Conservation (phyloP, 1,140 invertebrate genomes). For the Scaptodrosophila lebanonensis region DNA sequence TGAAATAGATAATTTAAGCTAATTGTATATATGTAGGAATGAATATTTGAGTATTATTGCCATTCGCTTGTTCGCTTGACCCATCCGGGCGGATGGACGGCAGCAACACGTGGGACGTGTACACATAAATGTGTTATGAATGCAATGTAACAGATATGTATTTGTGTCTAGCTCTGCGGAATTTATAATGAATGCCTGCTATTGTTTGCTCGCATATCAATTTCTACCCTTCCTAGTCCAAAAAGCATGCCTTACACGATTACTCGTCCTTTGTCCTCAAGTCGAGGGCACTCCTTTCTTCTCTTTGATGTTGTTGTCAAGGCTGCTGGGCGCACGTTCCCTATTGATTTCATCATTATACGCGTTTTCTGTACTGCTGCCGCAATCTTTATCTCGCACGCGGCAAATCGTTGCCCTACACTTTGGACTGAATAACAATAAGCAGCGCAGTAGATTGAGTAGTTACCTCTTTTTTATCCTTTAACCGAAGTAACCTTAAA, state of each 20-base stretch:
- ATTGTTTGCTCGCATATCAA: neutral
- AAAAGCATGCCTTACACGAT: conserved; percentile 1
- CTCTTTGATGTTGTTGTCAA: no score
- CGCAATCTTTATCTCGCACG: no score
- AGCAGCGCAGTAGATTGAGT: no score
- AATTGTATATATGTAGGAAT: no score
- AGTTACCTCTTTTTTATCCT: no score
- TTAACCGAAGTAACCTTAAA: no score
- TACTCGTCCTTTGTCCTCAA: no score
- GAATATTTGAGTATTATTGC: no score
- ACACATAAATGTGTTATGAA: conserved; percentile 27
- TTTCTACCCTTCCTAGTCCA: neutral
- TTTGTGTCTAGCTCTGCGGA: conserved; percentile 20
- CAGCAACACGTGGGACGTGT: conserved; percentile 34
- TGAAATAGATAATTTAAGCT: conserved; percentile 47
- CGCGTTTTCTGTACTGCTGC: neutral
- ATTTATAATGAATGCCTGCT: conserved; percentile 9
- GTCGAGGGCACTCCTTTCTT: no score
- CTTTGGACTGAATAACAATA: no score
- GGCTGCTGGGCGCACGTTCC: conserved; percentile 3
- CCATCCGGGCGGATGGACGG: conserved; percentile 16
- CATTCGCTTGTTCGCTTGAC: no score
- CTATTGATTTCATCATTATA: conserved; percentile 1
- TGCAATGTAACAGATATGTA: conserved; percentile 14
- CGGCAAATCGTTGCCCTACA: conserved; percentile 12